Conservation (phyloP, 2,113 vertebrate species). For the Cyphomyrus plagiostoma region DNA sequence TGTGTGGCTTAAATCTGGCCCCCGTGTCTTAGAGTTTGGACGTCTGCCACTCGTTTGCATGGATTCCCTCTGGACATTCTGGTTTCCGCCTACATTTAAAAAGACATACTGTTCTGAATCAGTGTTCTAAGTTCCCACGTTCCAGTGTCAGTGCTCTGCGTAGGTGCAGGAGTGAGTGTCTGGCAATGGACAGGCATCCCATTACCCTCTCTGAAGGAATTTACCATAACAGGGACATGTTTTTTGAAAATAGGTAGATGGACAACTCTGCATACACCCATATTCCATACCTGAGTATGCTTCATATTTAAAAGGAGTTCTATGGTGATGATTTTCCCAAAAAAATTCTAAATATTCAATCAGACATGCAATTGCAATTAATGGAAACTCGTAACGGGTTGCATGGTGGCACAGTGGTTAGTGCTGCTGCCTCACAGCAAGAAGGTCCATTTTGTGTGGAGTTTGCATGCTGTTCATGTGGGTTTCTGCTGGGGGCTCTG, state of each 20-base stretch:
- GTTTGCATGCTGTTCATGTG: too few species aligned
- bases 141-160: not conserved
- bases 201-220: not conserved
- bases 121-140: not conserved
- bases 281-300: not conserved
- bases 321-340: not conserved
- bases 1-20: not conserved
- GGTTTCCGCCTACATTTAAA: not conserved
- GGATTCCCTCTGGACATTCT: not conserved
- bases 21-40: not conserved
- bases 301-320: not conserved
- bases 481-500: too few species aligned
- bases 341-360: not conserved
- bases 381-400: not conserved
- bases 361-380: not conserved
- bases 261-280: not conserved
- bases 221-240: not conserved
- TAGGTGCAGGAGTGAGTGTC: not conserved
- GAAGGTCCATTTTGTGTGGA: too few species aligned
- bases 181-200: not conserved
- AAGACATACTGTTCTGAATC: not conserved
- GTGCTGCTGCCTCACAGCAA: too few species aligned
- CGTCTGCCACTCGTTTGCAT: not conserved
- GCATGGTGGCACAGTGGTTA: too few species aligned
- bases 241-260: not conserved